These are phyloP conservation scores for Nannobrachium achirus DNA, from an alignment of 2,113 vertebrate genomes.

Conservation along the genomic window DNA sequence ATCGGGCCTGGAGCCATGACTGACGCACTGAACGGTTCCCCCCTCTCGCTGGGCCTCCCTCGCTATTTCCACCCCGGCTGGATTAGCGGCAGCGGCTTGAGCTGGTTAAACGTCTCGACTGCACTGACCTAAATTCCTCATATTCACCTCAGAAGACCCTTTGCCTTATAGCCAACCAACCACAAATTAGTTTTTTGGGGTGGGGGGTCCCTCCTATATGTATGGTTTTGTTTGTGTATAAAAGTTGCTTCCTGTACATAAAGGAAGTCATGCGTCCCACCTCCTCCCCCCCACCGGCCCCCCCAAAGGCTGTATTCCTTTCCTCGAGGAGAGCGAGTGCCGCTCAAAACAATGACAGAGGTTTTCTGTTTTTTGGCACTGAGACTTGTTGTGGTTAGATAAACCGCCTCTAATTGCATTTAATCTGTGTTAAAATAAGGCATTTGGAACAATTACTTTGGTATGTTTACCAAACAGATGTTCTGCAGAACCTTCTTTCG, in stretches of 20 bases:
- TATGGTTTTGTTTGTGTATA: conserved; percentile 68
- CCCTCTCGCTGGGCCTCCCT: conserved; percentile 72
- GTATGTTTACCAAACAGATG: conserved; percentile 77
- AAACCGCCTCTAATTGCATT: conserved; percentile 75
- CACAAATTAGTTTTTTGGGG: neutral
- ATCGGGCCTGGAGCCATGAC: conserved; percentile 61
- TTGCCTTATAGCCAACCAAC: conserved; percentile 42
- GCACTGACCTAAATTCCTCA: conserved; percentile 81
- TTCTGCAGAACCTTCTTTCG: conserved; percentile 56
- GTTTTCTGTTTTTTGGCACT: conserved; percentile 53
- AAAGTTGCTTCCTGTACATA: conserved; percentile 70
- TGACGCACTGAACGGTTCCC: conserved; percentile 58
- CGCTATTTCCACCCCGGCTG: conserved; percentile 75
- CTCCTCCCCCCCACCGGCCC: conserved; percentile 34
- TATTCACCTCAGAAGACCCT: conserved; percentile 82
- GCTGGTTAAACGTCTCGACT: conserved; percentile 74
- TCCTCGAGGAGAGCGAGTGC: conserved; percentile 31
- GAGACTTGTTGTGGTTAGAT: conserved; percentile 77
- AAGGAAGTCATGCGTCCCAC: conserved; percentile 60
- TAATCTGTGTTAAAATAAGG: conserved; percentile 76
- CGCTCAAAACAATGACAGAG: conserved; percentile 66
- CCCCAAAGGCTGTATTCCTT: conserved; percentile 51
- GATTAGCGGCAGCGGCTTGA: conserved; percentile 58
- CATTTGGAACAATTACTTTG: conserved; percentile 76
- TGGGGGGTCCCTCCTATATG: too few relatives aligned